Percentiles rank a stretch among this genome's conserved stretches.
These are phyloP conservation scores for Halyomorpha halys DNA, from an alignment of 1,140 invertebrate genomes.

Conservation along the genomic window DNA sequence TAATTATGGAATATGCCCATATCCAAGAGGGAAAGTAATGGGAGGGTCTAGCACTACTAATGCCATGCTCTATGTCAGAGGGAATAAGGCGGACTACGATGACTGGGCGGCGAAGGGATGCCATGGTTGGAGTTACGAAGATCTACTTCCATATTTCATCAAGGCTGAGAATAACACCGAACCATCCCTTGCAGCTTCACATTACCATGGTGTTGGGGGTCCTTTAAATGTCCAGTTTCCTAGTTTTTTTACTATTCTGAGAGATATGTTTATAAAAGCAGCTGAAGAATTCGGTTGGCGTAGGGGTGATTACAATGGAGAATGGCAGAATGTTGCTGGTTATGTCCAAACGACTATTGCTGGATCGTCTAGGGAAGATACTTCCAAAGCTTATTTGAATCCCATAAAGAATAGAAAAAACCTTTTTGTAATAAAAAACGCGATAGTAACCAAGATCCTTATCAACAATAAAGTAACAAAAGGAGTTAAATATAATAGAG, in stretches of 20 bases:
- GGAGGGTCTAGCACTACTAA: conserved; percentile 89
- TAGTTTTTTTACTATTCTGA: background rate
- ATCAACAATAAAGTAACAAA: conserved; percentile 56
- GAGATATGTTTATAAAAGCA: conserved; percentile 39
- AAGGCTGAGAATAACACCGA: conserved; percentile 38
- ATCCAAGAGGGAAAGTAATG: conserved; percentile 58
- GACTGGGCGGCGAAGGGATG: conserved; percentile 79
- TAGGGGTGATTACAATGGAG: background rate
- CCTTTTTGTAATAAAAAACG: background rate
- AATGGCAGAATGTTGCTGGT: background rate
- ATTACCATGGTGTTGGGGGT: background rate
- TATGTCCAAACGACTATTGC: background rate
- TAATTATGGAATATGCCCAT: background rate
- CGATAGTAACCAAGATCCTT: conserved; percentile 50
- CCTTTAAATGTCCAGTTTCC: conserved; percentile 2
- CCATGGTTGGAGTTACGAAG: conserved; percentile 77
- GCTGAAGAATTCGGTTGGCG: conserved; percentile 38
- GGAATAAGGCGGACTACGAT: conserved; percentile 83
- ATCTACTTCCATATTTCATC: conserved; percentile 75
- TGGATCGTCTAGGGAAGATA: background rate
- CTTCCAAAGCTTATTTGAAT: background rate
- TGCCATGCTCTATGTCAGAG: conserved; percentile 89
- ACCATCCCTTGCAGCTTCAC: background rate
- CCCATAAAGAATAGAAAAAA: background rate
- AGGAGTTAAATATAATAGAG: conserved; percentile 49